Evolutionary conservation across 2,797 vertebrate species (phyloP).

Genomic region (Gymnothorax reevesii): DNA sequence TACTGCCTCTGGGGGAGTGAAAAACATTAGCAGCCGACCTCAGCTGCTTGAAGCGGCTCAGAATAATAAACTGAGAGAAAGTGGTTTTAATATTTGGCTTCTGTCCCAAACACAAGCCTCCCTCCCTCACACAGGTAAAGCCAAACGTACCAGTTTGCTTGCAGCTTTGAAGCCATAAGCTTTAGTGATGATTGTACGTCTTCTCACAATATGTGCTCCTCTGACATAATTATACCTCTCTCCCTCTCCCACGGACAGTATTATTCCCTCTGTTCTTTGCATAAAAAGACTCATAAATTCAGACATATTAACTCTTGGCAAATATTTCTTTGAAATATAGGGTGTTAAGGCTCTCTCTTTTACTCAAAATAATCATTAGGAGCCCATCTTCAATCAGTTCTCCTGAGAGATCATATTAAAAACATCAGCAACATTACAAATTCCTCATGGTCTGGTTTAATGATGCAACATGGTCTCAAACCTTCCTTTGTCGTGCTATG

Average conservation of each 20-base stretch:
- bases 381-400: neutral
- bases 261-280: neutral
- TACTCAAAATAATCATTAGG: neutral
- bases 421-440: neutral
- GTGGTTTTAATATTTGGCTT: neutral
- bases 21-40: slow-evolving; percentile 9
- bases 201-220: neutral
- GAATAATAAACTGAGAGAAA: neutral
- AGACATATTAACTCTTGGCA: neutral
- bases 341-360: neutral
- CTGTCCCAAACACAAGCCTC: neutral
- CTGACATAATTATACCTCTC: neutral
- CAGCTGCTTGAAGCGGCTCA: neutral
- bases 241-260: neutral
- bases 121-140: neutral
- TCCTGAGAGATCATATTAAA: neutral
- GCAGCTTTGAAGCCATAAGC: neutral
- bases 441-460: neutral
- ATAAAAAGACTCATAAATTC: neutral
- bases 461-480: neutral
- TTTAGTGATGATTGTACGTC: neutral
- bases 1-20: too few species aligned
- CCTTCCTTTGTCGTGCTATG: neutral
- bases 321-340: neutral
- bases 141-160: neutral